Conservation (phyloP, 2,797 vertebrate species). For the Xenopus petersii region DNA sequence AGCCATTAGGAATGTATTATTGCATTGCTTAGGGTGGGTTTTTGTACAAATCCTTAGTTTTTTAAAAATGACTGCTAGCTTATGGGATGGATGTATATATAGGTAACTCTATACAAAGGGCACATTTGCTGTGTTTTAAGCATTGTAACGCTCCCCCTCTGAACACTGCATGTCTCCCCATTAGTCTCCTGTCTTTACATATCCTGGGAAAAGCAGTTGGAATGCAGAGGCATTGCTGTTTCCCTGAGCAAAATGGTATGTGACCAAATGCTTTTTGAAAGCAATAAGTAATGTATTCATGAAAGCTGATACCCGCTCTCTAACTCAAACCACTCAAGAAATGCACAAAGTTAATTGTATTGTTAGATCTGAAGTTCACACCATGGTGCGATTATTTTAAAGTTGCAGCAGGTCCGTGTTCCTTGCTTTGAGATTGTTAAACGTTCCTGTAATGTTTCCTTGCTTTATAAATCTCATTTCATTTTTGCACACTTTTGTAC, state of each 20-base stretch:
- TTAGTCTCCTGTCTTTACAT: conserved; percentile 47
- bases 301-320: conserved; percentile 41
- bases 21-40: too few species aligned
- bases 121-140: too few species aligned
- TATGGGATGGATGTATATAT: too few species aligned
- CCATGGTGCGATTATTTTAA: too few species aligned
- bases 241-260: conserved; percentile 47
- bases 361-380: neutral
- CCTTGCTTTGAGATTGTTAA: neutral
- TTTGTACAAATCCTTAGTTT: too few species aligned
- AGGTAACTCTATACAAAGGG: too few species aligned
- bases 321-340: conserved; percentile 28
- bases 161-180: conserved; percentile 20
- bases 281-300: conserved; percentile 59
- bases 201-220: conserved; percentile 51
- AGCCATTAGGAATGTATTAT: too few species aligned
- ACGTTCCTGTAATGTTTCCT: neutral
- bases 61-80: too few species aligned
- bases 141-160: too few species aligned
- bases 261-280: conserved; percentile 52
- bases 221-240: conserved; percentile 54
- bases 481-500: too few species aligned
- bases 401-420: too few species aligned
- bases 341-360: conserved; percentile 10
- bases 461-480: too few species aligned